Percentiles rank a stretch among this genome's conserved stretches.
Evolutionary conservation across 53 echinoderm and acorn worm species (phyloP).

Genomic region (Patiria pectinifera): DNA sequence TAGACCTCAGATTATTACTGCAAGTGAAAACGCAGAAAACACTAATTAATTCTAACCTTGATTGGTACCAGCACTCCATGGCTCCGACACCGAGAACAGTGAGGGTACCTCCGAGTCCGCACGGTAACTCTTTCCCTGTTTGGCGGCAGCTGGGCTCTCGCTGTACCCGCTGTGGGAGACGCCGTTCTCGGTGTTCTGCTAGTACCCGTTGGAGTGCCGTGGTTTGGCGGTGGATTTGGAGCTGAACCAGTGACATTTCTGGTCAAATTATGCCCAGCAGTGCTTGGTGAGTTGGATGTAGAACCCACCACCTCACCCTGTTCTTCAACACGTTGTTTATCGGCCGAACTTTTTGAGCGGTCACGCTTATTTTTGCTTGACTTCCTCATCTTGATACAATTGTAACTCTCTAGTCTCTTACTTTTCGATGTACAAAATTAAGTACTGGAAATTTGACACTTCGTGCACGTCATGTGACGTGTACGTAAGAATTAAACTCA

Average conservation of each 20-base stretch:
- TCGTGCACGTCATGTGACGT: background rate
- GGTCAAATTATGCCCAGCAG: background rate
- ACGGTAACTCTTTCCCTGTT: background rate
- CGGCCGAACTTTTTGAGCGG: background rate
- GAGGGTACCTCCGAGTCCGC: background rate
- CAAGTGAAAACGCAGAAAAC: background rate
- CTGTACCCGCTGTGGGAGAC: background rate
- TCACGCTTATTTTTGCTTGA: background rate
- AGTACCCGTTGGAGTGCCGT: background rate
- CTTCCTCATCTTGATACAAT: background rate
- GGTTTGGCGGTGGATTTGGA: background rate
- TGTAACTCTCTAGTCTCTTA: background rate
- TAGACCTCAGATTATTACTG: background rate
- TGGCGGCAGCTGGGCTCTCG: background rate
- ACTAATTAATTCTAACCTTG: background rate
- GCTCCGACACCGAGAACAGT: conserved; percentile 8
- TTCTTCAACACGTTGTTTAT: background rate
- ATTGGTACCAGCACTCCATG: conserved; percentile 7
- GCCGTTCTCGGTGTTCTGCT: background rate
- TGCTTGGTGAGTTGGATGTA: background rate
- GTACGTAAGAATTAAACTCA: background rate
- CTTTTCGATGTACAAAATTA: background rate
- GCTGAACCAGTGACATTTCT: background rate
- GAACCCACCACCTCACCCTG: conserved; percentile 2
- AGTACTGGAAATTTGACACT: background rate